Base-by-base conservation (phyloP, 2,888 invertebrate species). In the Mythimna impura region DNA sequence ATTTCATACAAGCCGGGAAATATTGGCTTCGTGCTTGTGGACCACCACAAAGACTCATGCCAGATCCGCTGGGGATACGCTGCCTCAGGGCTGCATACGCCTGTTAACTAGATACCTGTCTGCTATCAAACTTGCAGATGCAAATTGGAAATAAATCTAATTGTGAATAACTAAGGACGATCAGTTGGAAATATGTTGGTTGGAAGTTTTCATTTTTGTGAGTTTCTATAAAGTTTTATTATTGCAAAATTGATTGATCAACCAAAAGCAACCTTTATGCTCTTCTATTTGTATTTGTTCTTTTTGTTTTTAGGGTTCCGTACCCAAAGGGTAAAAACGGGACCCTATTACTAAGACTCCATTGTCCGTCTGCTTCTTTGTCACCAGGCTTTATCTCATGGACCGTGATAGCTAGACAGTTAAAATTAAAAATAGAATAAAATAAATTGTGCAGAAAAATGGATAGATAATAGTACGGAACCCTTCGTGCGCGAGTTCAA, bases 1-100 rank as follows among this genome's bases (percentile, higher is more conserved):
- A 93, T 94, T 94, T 94, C 93, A 95, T 95, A 93, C 92, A 91
- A 90, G 92, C 91, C 87, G 88, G 90, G 91, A 93, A 94, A 95
- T 94, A 95, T 95, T 94, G 93, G 92, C 91, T 93, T 88, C 91
- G 90, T 91, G 92, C 91, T 89, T 87, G 90, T 82, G 87, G 85
- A 86, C 89, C 83, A 85, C 87, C 87, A 89, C 92, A 91, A 91
- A 91, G 93, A 90, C 91, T 92, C 90, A 88, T 87, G 88, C 85
- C 83, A 83, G 86, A 89, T 91, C 88, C 88, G 73, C 76, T 73
- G 86, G 89, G 90, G 86, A 88, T 88, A 84, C 81, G 81, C 71
- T 57, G 82, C 85, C 80, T 76, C 86, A 88, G 88, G 89, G 86
- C 76, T 87, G 83, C 78, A 82, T 77, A 79, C 63, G 77, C 57